Evolutionary conservation across 2,797 vertebrate genomes (phyloP), one percentile per base, ranked within the genome.

Genomic region (Gadopsis marmoratus): DNA sequence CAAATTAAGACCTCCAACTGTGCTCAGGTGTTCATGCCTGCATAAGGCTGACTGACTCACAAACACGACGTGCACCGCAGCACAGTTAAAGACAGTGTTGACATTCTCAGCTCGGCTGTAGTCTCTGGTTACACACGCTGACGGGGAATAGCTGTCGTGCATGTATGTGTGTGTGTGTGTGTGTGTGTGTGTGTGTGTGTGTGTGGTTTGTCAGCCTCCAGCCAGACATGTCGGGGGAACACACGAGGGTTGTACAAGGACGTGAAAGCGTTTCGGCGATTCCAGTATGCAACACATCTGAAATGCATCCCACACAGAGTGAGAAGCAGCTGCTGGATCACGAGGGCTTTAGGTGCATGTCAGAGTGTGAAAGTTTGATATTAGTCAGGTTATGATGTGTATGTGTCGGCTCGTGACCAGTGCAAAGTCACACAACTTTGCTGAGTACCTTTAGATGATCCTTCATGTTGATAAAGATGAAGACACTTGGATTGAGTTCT

Each of bases 281-380:
- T 81, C 69, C 47, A 81, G 71, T 74, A 76, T 88, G 81, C 76
- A 4, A 53, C 66, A 4, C 53, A 53, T 87, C 35, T 83, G 74
- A 87, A 86, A 88, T 75, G 23, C 39, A 81, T 74, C 84, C 41
- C 39, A 9, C 55, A 23, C 76, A 26, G 55, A 53, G 7, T 39
- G 23, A 78, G 76, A 76, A 78, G 59, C 87, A 91, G 84, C 90
- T 91, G 87, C 76, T 62, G 70, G 60, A 82, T 86, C 86, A 88
- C 56, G 35, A 68, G 83, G 69, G 31, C 74, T 76, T 50, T 31
- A 12, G 55, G 43, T 63, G 48, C 43, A 26, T 31, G 58, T 71
- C 23, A 0, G 33, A 7, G 86, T 87, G 86, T 76, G 76, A 86
- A 85, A 43, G 68, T 87, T 66, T 87, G 73, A 66, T 66, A 51